phyloP scores from a whole-genome alignment of 2,797 vertebrate genomes.

The Holocentrus rufus region DNA sequence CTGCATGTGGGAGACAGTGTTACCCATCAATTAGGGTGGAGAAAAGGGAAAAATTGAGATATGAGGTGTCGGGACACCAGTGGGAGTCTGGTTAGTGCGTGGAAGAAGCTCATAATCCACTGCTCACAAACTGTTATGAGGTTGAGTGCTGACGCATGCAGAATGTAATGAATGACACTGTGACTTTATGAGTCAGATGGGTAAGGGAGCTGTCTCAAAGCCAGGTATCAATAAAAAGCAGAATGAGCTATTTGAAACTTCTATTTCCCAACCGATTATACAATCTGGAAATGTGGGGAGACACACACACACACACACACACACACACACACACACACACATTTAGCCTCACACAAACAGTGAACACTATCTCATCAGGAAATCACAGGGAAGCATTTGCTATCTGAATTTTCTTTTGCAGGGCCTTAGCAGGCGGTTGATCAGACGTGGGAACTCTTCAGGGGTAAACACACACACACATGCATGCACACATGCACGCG shows the following conservation, averaged over 20 bases:
- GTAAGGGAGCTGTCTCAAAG: slow-evolving; percentile 47
- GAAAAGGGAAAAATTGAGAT: slow-evolving; percentile 49
- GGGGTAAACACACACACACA: too few species aligned
- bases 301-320: not conserved
- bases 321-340: not conserved
- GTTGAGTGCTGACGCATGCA: slow-evolving; percentile 74
- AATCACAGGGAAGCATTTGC: too few species aligned
- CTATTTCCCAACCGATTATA: not conserved
- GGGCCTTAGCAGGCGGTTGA: too few species aligned
- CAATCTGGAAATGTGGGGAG: not conserved
- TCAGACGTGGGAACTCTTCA: too few species aligned
- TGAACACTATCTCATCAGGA: too few species aligned
- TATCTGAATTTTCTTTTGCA: too few species aligned
- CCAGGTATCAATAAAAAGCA: slow-evolving; percentile 57
- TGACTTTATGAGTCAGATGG: slow-evolving; percentile 66
- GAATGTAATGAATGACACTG: slow-evolving; percentile 31
- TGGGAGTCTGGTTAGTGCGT: slow-evolving; percentile 57
- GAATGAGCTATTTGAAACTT: slow-evolving; percentile 25
- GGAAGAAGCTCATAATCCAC: slow-evolving; percentile 78
- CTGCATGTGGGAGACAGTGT: slow-evolving; percentile 20
- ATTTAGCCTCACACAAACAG: not conserved
- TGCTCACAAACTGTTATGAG: slow-evolving; percentile 79
- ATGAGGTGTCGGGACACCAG: slow-evolving; percentile 55
- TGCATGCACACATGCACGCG: too few species aligned
- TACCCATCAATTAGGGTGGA: slow-evolving; percentile 24